A percentile compares a stretch with the other conserved stretches of the same genome.
These are phyloP conservation scores for Orthosia gothica DNA, from an alignment of 2,888 invertebrate species.

Conservation along the genomic window DNA sequence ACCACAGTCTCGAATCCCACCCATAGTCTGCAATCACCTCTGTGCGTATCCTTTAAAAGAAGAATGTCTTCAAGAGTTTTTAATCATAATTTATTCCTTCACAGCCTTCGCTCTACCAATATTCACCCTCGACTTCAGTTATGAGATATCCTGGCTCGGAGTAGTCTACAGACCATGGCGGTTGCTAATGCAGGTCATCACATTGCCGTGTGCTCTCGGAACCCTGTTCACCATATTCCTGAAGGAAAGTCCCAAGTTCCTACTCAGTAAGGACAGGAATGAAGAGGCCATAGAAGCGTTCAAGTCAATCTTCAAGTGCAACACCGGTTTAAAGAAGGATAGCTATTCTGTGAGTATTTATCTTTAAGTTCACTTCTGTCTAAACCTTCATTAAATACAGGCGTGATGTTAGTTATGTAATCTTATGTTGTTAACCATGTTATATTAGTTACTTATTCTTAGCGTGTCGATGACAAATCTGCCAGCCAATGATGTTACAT, in stretches of 20 bases:
- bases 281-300: slow-evolving; percentile 90
- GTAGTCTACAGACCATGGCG: slow-evolving; percentile 94
- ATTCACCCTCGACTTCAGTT: slow-evolving; percentile 77
- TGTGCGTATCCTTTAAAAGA: background rate
- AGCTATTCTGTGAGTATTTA: slow-evolving; percentile 75
- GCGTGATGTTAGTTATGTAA: too few relatives aligned
- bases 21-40: background rate
- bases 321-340: slow-evolving; percentile 71
- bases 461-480: too few relatives aligned
- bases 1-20: too few relatives aligned
- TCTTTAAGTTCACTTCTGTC: too few relatives aligned
- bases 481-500: too few relatives aligned
- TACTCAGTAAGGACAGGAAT: slow-evolving; percentile 92
- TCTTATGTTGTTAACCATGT: too few relatives aligned
- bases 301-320: slow-evolving; percentile 75
- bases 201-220: slow-evolving; percentile 92
- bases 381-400: too few relatives aligned
- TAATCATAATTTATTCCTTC: background rate
- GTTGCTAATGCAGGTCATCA: slow-evolving; percentile 92
- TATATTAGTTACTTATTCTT: too few relatives aligned
- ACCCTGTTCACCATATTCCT: slow-evolving; percentile 89
- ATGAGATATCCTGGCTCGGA: slow-evolving; percentile 81
- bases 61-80: too few relatives aligned
- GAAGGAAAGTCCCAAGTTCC: slow-evolving; percentile 95
- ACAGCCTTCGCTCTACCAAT: slow-evolving; percentile 82